Conservation (phyloP, 2,888 invertebrate genomes). For the Melinopterus prodromus region DNA sequence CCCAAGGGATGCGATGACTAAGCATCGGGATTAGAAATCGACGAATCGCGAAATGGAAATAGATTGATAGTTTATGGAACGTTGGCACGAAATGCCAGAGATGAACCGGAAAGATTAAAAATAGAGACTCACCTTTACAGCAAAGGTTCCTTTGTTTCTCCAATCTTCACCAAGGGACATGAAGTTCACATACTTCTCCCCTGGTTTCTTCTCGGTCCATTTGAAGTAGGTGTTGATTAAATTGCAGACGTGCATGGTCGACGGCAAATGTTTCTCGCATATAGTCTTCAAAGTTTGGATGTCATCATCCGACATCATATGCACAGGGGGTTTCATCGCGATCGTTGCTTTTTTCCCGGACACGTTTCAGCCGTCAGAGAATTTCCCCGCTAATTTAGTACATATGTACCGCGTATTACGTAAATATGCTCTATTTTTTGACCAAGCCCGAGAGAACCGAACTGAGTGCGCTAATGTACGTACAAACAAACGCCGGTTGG, state of each 20-base stretch:
- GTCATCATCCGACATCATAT: slow-evolving; percentile 30
- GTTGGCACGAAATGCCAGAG: background rate
- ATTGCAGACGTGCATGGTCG: slow-evolving; percentile 31
- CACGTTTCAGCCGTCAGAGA: background rate
- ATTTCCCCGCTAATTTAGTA: background rate
- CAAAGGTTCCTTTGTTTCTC: slow-evolving; percentile 33
- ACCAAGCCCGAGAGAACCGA: background rate
- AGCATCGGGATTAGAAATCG: background rate
- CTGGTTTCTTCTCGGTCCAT: slow-evolving; percentile 29
- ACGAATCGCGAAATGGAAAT: background rate
- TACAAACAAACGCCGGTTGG: background rate
- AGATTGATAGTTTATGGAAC: background rate
- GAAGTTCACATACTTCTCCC: slow-evolving; percentile 32
- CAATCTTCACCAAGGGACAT: slow-evolving; percentile 33
- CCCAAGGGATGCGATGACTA: background rate
- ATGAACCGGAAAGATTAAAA: background rate
- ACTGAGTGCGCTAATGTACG: background rate
- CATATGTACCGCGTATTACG: background rate
- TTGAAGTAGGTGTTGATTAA: slow-evolving; percentile 32
- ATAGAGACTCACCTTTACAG: slow-evolving; percentile 28
- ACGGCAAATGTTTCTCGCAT: slow-evolving; percentile 31
- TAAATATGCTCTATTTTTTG: background rate
- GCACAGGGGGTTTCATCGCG: slow-evolving; percentile 23
- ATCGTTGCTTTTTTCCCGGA: background rate
- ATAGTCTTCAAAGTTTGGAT: slow-evolving; percentile 27